A percentile compares a stretch with the other conserved stretches of the same genome.
Evolutionary conservation across 2,888 invertebrate species (phyloP).

Genomic region (Chelonus formosanus): DNA sequence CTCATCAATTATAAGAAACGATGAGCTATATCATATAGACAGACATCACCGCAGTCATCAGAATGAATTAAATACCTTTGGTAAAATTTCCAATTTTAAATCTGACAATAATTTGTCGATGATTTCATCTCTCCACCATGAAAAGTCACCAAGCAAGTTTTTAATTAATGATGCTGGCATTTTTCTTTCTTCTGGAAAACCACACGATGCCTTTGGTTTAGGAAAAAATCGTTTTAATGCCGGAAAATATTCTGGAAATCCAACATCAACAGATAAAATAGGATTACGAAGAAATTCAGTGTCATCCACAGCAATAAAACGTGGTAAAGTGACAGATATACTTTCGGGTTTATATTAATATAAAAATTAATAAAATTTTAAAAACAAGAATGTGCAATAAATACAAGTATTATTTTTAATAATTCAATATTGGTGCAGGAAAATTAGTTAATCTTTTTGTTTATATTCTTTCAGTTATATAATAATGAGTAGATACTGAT

Average conservation of each 20-base stretch:
- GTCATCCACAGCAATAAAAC: conserved; percentile 48
- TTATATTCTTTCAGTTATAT: too few species aligned
- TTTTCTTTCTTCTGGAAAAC: conserved; percentile 51
- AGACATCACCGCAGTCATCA: conserved; percentile 47
- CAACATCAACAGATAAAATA: conserved; percentile 39
- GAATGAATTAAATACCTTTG: conserved; percentile 46
- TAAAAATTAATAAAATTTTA: too few species aligned
- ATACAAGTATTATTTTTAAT: too few species aligned
- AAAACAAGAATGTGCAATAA: too few species aligned
- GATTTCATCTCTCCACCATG: conserved; percentile 35
- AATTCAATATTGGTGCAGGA: too few species aligned
- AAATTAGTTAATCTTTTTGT: too few species aligned
- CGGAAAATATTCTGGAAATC: conserved; percentile 60
- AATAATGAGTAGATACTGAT: too few species aligned
- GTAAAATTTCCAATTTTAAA: conserved; percentile 38
- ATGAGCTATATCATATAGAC: conserved; percentile 53
- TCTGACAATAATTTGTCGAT: conserved; percentile 23
- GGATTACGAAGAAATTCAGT: conserved; percentile 50
- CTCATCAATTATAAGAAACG: conserved; percentile 49
- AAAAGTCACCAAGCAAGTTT: conserved; percentile 45
- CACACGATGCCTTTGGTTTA: conserved; percentile 59
- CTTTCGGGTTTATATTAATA: conserved; percentile 60
- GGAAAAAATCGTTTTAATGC: conserved; percentile 60
- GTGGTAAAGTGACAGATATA: conserved; percentile 61
- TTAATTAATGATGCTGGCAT: conserved; percentile 51